Conservation (phyloP, 2,888 invertebrate genomes). For the Crepidodera aurea region DNA sequence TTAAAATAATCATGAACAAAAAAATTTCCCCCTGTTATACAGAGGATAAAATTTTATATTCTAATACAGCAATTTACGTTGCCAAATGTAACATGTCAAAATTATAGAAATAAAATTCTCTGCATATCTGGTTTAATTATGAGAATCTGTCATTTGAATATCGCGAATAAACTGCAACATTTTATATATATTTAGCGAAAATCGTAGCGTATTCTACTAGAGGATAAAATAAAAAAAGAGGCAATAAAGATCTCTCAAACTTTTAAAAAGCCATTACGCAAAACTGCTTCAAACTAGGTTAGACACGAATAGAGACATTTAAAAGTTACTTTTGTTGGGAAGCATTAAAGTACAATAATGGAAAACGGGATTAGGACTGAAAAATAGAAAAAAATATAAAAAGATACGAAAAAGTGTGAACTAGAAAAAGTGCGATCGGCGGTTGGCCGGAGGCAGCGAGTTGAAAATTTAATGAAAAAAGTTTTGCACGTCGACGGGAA, state of each 20-base stretch:
- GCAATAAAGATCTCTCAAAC: slow-evolving; percentile 25
- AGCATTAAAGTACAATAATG: slow-evolving; percentile 40
- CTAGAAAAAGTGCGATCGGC: slow-evolving; percentile 15
- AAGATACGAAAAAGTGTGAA: slow-evolving; percentile 9
- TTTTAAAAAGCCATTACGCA: slow-evolving; percentile 38
- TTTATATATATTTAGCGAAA: too few species aligned
- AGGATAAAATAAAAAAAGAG: slow-evolving; percentile 9
- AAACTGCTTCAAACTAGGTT: slow-evolving; percentile 39
- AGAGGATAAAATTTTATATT: too few species aligned
- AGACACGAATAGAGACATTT: slow-evolving; percentile 39
- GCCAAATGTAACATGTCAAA: too few species aligned
- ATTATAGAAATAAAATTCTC: too few species aligned
- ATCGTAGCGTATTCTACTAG: too few species aligned
- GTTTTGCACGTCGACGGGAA: not conserved
- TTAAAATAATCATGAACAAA: too few species aligned
- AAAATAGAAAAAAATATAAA: slow-evolving; percentile 8
- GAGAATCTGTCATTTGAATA: too few species aligned
- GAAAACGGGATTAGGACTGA: slow-evolving; percentile 28
- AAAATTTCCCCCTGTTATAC: too few species aligned
- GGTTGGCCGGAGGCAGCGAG: slow-evolving; percentile 13
- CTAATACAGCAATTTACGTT: too few species aligned
- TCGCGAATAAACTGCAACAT: too few species aligned
- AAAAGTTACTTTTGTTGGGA: slow-evolving; percentile 37
- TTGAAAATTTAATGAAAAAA: slow-evolving; percentile 27
- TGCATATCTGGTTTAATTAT: too few species aligned